A percentile compares a stretch with the other conserved stretches of the same genome.
Evolutionary conservation across 2,888 invertebrate species (phyloP).

Genomic region (Troides oblongomaculatus): DNA sequence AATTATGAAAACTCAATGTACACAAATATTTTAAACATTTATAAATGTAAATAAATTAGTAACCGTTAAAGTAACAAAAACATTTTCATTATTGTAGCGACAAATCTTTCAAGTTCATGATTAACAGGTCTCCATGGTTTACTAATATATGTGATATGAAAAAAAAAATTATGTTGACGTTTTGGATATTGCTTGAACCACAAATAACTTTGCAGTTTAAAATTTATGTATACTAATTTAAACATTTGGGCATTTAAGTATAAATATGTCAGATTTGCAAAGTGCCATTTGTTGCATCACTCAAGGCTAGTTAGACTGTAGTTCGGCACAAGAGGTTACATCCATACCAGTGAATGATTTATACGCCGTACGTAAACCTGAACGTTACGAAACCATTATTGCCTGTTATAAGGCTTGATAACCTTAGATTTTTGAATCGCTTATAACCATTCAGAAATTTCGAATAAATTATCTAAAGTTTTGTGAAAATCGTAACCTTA

Average conservation of each 20-base stretch:
- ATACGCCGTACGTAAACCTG: conserved; percentile 22
- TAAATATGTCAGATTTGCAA: conserved; percentile 24
- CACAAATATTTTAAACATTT: not conserved
- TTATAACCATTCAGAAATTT: not conserved
- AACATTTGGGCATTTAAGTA: not conserved
- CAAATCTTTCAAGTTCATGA: not conserved
- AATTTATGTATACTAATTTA: not conserved
- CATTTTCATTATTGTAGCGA: not conserved
- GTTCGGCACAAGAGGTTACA: conserved; percentile 34
- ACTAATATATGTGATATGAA: too few species aligned
- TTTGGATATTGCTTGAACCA: too few species aligned
- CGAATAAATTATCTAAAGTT: not conserved
- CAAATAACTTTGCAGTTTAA: not conserved
- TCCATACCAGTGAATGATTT: conserved; percentile 29
- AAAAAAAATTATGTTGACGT: too few species aligned
- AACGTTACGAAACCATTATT: conserved; percentile 16
- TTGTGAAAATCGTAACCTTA: too few species aligned
- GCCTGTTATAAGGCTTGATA: conserved; percentile 18
- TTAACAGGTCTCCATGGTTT: too few species aligned
- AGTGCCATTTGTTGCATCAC: conserved; percentile 35
- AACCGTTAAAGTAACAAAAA: not conserved
- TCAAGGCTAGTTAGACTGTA: conserved; percentile 35
- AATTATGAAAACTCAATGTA: not conserved
- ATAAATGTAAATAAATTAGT: not conserved
- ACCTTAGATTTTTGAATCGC: not conserved